Percentiles rank a stretch among this genome's conserved stretches.
Conservation (phyloP, 2,888 invertebrate species). For the Selenia dentaria region DNA sequence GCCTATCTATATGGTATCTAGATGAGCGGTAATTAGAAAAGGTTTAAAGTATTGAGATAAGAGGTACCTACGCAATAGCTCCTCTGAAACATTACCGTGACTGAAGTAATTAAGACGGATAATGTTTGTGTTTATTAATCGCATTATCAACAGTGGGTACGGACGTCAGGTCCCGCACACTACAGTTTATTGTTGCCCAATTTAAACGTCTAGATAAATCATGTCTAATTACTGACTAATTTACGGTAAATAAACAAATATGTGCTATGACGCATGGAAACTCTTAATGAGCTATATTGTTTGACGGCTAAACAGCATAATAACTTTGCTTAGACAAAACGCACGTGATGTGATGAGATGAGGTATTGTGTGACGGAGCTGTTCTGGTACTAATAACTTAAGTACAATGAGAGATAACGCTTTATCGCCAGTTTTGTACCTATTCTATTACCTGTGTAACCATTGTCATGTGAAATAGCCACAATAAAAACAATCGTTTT, state of each 20-base stretch:
- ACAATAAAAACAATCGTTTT: too few relatives aligned
- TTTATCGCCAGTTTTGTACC: background rate
- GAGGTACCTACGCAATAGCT: too few relatives aligned
- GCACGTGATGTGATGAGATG: slow-evolving; percentile 15
- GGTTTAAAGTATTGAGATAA: too few relatives aligned
- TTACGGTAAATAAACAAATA: slow-evolving; percentile 58
- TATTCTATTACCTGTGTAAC: background rate
- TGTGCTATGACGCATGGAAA: slow-evolving; percentile 59
- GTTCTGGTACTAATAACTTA: slow-evolving; percentile 3
- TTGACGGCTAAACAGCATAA: slow-evolving; percentile 37
- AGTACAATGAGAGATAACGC: slow-evolving; percentile 9
- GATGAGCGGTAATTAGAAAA: too few relatives aligned
- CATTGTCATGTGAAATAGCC: slow-evolving; percentile 6
- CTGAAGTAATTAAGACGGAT: background rate
- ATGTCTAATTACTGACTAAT: slow-evolving; percentile 69
- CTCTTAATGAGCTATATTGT: slow-evolving; percentile 35
- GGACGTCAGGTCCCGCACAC: background rate
- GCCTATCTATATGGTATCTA: too few relatives aligned
- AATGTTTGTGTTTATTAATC: too few relatives aligned
- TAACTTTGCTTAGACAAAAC: slow-evolving; percentile 16
- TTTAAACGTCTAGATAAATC: slow-evolving; percentile 68
- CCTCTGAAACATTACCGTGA: too few relatives aligned
- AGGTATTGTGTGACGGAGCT: slow-evolving; percentile 16
- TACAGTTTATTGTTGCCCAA: slow-evolving; percentile 30
- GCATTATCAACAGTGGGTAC: background rate